Base-by-base conservation (phyloP, 2,113 vertebrate genomes). In the Percina caprodes region DNA sequence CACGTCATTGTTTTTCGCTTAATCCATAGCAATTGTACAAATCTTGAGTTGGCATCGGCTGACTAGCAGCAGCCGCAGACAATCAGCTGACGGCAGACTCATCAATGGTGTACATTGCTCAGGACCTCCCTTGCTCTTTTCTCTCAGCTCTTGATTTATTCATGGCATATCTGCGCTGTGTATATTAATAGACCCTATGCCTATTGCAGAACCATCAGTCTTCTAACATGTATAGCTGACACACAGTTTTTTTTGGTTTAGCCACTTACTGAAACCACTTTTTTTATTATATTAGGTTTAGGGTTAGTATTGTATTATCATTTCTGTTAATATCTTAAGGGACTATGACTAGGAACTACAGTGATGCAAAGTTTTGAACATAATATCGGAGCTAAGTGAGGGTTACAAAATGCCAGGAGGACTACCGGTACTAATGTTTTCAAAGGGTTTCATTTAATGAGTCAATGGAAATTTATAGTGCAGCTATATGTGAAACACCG, bases 131-230 rank as follows among this genome's bases (percentile, higher is more conserved):
- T 80, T 33, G 0, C 45, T 58, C 42, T 68, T 60, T 56, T 51
- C 73, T 78, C 81, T 77, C 49, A 23, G 14, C 5, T 74, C 42
- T 26, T 89, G 48, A 88, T 88, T 89, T 84, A 92, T 91, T 92
- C 82, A 89, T 88, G 86, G 6, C 19, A 23, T 83, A 86, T 88
- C 62, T 81, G 33, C 13, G 82, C 80, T 78, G 80, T 76, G 77
- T 86, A 74, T 89, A 89, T 90, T 90, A 85, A 86, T 92, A 92
- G 85, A 89, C 39, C 71, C 74, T 52, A 21, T 80, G 65, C 56
- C 66, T 83, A 58, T 74, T 86, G 67, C 21, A 77, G 52, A 74
- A 48, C 69, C 77, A 71, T 87, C 78, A 54, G 68, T 68, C 79
- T 66, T 74, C 77, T 61, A 80, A 84, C 77, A 62, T 76, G 69